Percentiles rank a stretch among this genome's conserved stretches.
phyloP scores from a whole-genome alignment of 2,797 vertebrate species.

The Poeciliopsis paucimaculata region DNA sequence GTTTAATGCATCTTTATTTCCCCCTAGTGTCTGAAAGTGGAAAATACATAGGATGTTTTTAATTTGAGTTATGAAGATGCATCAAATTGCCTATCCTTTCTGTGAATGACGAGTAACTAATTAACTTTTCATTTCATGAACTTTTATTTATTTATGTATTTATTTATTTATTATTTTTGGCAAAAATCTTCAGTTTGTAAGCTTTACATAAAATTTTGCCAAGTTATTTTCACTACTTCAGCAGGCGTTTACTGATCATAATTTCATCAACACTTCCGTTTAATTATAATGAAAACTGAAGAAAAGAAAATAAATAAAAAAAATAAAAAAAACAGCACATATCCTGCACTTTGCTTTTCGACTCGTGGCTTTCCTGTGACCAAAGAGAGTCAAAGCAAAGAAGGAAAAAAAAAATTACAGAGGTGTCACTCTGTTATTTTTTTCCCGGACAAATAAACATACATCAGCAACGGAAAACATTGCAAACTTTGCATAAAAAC shows the following conservation, averaged over 20 bases:
- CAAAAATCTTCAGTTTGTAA: background rate
- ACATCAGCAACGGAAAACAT: background rate
- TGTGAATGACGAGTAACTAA: background rate
- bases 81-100: background rate
- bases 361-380: constrained; percentile 14
- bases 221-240: background rate
- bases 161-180: background rate
- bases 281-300: background rate
- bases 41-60: constrained; percentile 10
- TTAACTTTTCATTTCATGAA: background rate
- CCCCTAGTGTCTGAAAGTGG: constrained; percentile 44
- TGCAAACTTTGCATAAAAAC: background rate
- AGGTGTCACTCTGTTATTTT: constrained; percentile 7
- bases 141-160: background rate
- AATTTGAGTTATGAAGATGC: background rate
- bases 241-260: background rate
- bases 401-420: rapidly evolving
- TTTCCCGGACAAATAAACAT: background rate
- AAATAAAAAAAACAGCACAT: background rate
- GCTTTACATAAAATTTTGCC: background rate
- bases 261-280: background rate
- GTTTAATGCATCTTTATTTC: constrained; percentile 42
- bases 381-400: constrained; percentile 16
- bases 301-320: rapidly evolving
- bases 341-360: background rate